These are phyloP conservation scores for Otocyon megalotis DNA, from an alignment of 2,113 vertebrate species.

Conservation along the genomic window DNA sequence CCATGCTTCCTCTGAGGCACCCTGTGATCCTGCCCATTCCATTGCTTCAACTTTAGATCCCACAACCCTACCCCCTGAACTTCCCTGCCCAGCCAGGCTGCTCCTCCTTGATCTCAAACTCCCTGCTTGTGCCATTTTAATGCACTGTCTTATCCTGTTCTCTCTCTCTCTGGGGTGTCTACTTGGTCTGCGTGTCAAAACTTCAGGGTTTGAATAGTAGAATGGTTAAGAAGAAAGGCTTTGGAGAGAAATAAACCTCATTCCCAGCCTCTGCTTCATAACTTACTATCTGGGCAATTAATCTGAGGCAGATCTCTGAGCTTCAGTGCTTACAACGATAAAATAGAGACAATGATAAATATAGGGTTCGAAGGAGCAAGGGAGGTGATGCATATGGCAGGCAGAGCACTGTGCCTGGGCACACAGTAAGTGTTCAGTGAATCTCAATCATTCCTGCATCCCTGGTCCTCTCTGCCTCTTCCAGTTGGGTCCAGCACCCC, in stretches of 20 bases:
- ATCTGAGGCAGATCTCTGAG: conserved; percentile 63
- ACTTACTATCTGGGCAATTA: conserved; percentile 45
- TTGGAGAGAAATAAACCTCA: conserved; percentile 34
- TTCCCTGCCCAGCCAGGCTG: background rate
- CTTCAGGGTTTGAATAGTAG: background rate
- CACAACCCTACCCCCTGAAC: background rate
- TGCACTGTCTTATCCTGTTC: background rate
- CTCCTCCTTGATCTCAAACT: background rate
- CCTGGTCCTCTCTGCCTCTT: background rate
- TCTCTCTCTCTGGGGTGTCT: background rate
- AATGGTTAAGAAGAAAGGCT: background rate
- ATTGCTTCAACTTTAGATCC: background rate
- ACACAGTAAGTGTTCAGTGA: background rate
- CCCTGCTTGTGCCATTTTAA: background rate
- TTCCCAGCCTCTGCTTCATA: conserved; percentile 49
- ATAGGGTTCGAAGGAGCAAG: background rate
- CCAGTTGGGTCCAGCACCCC: background rate
- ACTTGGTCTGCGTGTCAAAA: background rate
- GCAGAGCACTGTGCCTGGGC: background rate
- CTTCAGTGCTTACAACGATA: conserved; percentile 27
- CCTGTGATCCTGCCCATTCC: background rate
- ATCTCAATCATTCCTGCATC: background rate
- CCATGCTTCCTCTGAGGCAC: background rate
- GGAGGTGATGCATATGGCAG: background rate
- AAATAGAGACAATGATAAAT: conserved; percentile 22